A percentile compares a stretch with the other conserved stretches of the same genome.
Evolutionary conservation across 2,797 vertebrate genomes (phyloP).

Genomic region (Eurystomus glaucurus): DNA sequence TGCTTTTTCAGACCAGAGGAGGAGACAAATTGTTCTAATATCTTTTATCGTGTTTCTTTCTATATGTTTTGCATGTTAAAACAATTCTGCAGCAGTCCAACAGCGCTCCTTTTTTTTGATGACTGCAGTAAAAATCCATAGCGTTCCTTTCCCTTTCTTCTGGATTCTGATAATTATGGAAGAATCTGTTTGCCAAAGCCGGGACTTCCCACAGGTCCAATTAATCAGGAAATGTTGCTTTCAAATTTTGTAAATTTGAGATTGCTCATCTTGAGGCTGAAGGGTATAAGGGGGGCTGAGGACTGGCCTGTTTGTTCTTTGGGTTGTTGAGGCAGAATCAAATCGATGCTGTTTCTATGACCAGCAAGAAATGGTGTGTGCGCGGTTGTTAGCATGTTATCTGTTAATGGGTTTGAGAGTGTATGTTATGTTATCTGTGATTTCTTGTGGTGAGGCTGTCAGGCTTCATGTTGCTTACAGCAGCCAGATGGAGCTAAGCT

Average conservation of each 20-base stretch:
- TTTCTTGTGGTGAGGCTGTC: not conserved
- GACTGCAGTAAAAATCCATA: not conserved
- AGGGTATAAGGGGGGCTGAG: not conserved
- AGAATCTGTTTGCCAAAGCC: not conserved
- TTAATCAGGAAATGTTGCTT: not conserved
- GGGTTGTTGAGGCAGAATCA: fast-evolving
- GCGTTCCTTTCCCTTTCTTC: not conserved
- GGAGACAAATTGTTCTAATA: not conserved
- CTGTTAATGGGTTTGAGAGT: not conserved
- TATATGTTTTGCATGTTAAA: not conserved
- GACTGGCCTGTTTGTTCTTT: not conserved
- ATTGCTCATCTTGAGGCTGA: not conserved
- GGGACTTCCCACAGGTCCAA: not conserved
- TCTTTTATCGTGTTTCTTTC: not conserved
- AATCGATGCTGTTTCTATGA: fast-evolving
- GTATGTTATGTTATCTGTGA: not conserved
- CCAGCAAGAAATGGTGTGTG: not conserved
- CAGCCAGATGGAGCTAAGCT: conserved; percentile 6
- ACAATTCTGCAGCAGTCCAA: not conserved
- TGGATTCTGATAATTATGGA: not conserved
- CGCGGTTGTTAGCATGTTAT: not conserved
- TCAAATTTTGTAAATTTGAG: not conserved
- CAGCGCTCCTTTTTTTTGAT: not conserved
- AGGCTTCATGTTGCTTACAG: not conserved
- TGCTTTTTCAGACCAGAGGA: not conserved